Evolutionary conservation across 2,113 vertebrate species (phyloP).

Genomic region (Malurus alboscapulatus): DNA sequence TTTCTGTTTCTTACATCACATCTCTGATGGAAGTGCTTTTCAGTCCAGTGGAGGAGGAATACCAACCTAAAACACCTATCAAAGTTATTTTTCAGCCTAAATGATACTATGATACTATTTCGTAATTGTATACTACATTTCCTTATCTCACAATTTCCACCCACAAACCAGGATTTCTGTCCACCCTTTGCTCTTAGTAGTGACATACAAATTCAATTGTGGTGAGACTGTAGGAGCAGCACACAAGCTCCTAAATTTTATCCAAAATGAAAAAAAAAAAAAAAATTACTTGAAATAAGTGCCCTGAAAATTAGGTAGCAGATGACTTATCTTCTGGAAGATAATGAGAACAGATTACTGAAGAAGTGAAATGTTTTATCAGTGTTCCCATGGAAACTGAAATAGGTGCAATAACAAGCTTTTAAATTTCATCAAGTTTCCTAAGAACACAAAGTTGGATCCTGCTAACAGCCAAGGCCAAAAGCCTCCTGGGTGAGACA

Average conservation of each 20-base stretch:
- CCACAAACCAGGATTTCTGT: background rate
- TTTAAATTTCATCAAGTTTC: background rate
- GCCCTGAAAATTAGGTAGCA: background rate
- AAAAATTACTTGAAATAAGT: background rate
- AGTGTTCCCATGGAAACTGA: slow-evolving; percentile 24
- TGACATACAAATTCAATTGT: background rate
- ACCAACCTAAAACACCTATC: background rate
- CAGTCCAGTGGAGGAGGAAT: background rate
- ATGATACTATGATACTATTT: background rate
- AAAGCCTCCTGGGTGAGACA: background rate
- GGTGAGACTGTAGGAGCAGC: background rate
- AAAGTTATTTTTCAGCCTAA: background rate
- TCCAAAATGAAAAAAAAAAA: background rate
- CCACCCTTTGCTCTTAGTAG: background rate
- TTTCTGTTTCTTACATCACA: background rate
- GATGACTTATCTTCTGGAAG: slow-evolving; percentile 4
- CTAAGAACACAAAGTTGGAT: background rate
- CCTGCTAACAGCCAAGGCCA: background rate
- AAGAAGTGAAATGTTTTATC: background rate
- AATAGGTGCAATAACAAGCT: slow-evolving; percentile 5
- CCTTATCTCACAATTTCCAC: background rate
- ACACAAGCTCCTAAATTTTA: background rate
- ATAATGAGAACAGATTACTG: slow-evolving; percentile 14
- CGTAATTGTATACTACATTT: background rate
- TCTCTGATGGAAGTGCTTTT: background rate